Evolutionary conservation across 1,140 invertebrate species (phyloP).

Genomic region (Gryon sp.): DNA sequence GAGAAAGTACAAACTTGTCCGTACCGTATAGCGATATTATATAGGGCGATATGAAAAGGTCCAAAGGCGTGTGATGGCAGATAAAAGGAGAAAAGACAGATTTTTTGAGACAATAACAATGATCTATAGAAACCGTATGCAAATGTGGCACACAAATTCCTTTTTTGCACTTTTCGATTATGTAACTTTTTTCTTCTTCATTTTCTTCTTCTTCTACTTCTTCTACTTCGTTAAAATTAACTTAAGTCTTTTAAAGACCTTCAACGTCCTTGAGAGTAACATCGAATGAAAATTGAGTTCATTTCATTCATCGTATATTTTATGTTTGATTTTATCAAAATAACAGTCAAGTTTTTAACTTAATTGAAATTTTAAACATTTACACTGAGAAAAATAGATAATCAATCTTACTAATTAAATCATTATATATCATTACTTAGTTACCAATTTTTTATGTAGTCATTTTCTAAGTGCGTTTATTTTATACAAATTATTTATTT

Average conservation of each 20-base stretch:
- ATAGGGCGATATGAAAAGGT: constrained; percentile 66
- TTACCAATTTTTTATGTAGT: too few relatives aligned
- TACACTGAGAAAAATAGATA: too few relatives aligned
- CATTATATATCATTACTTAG: too few relatives aligned
- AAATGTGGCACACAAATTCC: constrained; percentile 20
- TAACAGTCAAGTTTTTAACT: too few relatives aligned
- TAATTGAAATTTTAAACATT: too few relatives aligned
- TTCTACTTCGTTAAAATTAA: constrained; percentile 4
- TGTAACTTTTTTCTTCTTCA: constrained; percentile 21
- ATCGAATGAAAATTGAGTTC: constrained; percentile 32
- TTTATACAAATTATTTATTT: too few relatives aligned
- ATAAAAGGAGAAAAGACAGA: constrained; percentile 42
- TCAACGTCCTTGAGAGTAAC: constrained; percentile 46
- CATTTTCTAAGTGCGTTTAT: too few relatives aligned
- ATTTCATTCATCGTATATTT: too few relatives aligned
- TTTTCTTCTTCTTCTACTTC: not conserved
- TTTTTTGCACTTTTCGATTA: too few relatives aligned
- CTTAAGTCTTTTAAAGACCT: constrained; percentile 24
- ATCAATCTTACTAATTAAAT: too few relatives aligned
- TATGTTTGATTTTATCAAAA: too few relatives aligned
- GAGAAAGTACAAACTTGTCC: constrained; percentile 75
- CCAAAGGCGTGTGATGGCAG: constrained; percentile 53
- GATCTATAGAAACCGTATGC: constrained; percentile 33
- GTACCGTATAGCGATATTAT: constrained; percentile 69
- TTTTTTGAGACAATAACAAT: constrained; percentile 45